Base-by-base conservation (phyloP, 1,140 invertebrate species). In the Drosophila seguyi region DNA sequence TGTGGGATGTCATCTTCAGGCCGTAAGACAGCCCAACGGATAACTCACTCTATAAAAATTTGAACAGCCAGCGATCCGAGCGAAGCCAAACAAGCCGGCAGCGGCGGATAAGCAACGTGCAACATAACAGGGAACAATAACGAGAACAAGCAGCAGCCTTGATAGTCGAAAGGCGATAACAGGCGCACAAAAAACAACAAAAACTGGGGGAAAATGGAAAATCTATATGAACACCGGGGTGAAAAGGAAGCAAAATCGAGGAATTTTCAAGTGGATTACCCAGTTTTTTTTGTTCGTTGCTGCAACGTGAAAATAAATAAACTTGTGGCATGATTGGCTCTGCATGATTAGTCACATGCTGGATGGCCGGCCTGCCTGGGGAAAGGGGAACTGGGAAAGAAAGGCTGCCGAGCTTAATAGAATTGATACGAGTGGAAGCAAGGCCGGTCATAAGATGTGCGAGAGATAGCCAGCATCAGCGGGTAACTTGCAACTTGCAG, bases 221-320 rank as follows among this genome's bases (percentile, higher is more conserved):
- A 73, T 72, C 69, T 59, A 72, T 73, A 72, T 59, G 69, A 50
- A 50, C 52, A 38, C 4, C 34, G 52, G 52, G 31, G 27, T 34
- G 56, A 52, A 82, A 60, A 66, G 62, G 72, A 79, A 80, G 79
- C 42, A 80, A 85, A 85, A 85, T 88, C 77, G 85, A 90, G 85
- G 85, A 90, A 88, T 88, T 88, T 88, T 85, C 81, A 85, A 88
- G 85, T 88, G 85, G 85, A 88, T 88, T 90, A 90, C 85, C 85
- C 77, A 88, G 85, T 88, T 88, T 88, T 88, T 25, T 85, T 66
- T 59, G 25, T 29, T 63, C 22, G 62, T n/a, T 63, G 75, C 53
- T 87, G 84, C 80, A 87, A 88, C 50, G 85, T 87, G 84, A 87
- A 87, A 87, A 87, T 87, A 87, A 87, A 87, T 88, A 88, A 88